phyloP scores from a whole-genome alignment of 2,113 vertebrate species.

The Seriola aureovittata region DNA sequence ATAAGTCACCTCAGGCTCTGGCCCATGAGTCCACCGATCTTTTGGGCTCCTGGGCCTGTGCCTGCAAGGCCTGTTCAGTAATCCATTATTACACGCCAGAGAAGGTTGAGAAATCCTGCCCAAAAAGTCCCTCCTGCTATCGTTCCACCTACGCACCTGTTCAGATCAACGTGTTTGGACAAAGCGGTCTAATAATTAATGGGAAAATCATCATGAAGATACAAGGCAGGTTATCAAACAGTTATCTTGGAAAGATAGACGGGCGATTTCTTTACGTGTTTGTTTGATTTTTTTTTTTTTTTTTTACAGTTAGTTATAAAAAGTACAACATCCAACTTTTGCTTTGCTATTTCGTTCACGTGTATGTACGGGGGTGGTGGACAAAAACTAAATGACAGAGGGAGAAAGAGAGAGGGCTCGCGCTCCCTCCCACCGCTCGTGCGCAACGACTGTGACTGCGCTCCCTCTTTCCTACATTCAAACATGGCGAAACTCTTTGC shows the following conservation, averaged over 20 bases:
- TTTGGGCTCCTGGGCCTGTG: not conserved
- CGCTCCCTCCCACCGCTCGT: conserved; percentile 64
- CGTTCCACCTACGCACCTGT: not conserved
- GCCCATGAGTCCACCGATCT: not conserved
- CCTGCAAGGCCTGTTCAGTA: not conserved
- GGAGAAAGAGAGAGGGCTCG: conserved; percentile 33
- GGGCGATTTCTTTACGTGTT: not conserved
- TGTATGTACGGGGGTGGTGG: conserved; percentile 25
- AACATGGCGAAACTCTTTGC: conserved; percentile 81
- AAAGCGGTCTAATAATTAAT: conserved; percentile 2
- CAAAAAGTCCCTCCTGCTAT: not conserved
- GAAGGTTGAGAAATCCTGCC: not conserved
- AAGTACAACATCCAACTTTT: not conserved
- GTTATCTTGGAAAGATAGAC: not conserved
- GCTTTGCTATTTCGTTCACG: not conserved
- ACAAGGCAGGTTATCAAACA: not conserved
- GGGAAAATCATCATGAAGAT: not conserved
- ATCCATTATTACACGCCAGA: not conserved
- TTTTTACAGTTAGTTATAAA: too few species aligned
- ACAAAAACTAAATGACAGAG: conserved; percentile 24
- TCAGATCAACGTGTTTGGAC: conserved; percentile 9
- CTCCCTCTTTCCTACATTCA: conserved; percentile 58
- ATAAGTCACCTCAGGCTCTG: not conserved
- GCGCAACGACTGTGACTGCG: conserved; percentile 64
- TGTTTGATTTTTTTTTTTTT: not conserved